phyloP scores from a whole-genome alignment of 1,140 invertebrate species.

The Eriosoma lanigerum region DNA sequence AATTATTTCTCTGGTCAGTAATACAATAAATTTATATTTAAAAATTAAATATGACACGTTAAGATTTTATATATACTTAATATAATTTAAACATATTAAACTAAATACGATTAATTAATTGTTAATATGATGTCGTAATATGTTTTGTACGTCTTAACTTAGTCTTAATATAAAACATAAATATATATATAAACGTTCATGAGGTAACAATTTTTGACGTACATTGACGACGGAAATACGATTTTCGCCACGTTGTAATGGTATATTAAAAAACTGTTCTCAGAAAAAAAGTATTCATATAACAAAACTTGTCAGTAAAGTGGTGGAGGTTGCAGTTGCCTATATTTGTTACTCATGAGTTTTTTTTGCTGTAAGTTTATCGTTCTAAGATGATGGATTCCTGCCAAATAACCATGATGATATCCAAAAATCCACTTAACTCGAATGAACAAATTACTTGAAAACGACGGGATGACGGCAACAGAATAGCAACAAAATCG shows the following conservation, averaged over 20 bases:
- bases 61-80: too few relatives aligned
- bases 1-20: too few relatives aligned
- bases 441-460: slow-evolving; percentile 22
- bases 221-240: neutral
- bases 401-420: slow-evolving; percentile 18
- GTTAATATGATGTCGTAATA: too few relatives aligned
- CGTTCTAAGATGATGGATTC: slow-evolving; percentile 23
- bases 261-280: neutral
- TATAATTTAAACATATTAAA: too few relatives aligned
- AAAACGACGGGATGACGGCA: neutral
- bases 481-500: slow-evolving; percentile 14
- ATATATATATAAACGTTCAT: neutral
- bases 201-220: neutral
- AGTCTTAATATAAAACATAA: too few relatives aligned
- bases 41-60: too few relatives aligned
- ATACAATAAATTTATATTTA: too few relatives aligned
- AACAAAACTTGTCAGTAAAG: neutral
- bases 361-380: neutral
- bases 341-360: slow-evolving; percentile 1
- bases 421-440: slow-evolving; percentile 46
- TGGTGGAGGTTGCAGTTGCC: neutral
- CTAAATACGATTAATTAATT: too few relatives aligned
- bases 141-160: too few relatives aligned
- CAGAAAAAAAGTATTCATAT: slow-evolving; percentile 11
- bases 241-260: neutral